These are phyloP conservation scores for Lochmaea capreae DNA, from an alignment of 2,888 invertebrate genomes.

Conservation along the genomic window DNA sequence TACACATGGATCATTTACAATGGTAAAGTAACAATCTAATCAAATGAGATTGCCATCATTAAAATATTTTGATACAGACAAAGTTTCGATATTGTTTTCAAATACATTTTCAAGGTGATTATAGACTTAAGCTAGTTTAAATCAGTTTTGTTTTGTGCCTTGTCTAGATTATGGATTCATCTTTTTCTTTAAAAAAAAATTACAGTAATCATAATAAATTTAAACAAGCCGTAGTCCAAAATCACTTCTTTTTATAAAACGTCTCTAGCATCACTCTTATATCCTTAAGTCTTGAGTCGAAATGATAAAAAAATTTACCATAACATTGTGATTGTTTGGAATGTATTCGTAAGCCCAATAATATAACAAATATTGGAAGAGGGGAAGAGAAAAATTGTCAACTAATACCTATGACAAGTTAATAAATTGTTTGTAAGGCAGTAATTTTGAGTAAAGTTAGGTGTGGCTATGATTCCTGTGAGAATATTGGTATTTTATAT, in stretches of 20 bases:
- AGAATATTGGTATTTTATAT: no score
- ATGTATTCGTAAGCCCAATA: constrained; percentile 1
- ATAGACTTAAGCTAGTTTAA: not conserved
- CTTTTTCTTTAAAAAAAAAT: no score
- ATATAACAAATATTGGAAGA: constrained; percentile 3
- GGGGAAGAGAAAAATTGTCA: not conserved
- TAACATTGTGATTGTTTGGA: constrained; percentile 6
- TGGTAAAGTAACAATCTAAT: constrained; percentile 11
- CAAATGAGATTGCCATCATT: constrained; percentile 2
- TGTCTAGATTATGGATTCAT: no score
- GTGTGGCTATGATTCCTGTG: no score
- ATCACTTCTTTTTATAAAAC: constrained; percentile 1
- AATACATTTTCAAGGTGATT: not conserved
- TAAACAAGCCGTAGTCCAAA: not conserved
- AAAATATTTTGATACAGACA: constrained; percentile 19
- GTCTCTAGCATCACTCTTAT: not conserved
- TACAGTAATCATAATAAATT: not conserved
- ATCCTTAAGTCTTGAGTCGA: not conserved
- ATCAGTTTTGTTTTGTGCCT: no score
- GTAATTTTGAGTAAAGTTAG: not conserved
- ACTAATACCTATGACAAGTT: not conserved
- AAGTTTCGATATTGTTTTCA: constrained; percentile 12
- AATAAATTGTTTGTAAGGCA: not conserved
- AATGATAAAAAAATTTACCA: constrained; percentile 3
- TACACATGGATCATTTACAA: constrained; percentile 9